These are phyloP conservation scores for Plectropomus leopardus DNA, from an alignment of 2,113 vertebrate genomes.

Conservation along the genomic window DNA sequence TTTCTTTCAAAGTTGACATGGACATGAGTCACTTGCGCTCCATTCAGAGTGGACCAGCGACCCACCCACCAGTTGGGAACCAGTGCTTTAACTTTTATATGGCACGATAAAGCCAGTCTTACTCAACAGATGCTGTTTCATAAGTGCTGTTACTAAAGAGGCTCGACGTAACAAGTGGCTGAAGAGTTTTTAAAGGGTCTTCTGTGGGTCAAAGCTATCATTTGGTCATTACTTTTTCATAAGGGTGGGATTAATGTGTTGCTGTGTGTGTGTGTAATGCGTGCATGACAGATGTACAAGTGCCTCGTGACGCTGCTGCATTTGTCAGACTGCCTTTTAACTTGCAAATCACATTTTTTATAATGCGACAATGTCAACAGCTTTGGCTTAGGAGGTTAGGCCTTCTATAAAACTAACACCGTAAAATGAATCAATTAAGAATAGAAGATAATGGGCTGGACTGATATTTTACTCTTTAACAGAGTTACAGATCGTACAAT, in stretches of 20 bases:
- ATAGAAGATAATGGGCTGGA: neutral
- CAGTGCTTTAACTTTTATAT: no score
- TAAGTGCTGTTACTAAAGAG: constrained; percentile 2
- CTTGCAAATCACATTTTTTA: neutral
- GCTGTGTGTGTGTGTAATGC: constrained; percentile 14
- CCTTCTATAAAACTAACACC: neutral
- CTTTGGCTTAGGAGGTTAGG: neutral
- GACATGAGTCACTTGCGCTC: no score
- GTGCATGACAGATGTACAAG: constrained; percentile 28
- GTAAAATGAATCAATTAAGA: neutral
- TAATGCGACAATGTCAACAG: neutral
- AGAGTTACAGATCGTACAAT: neutral
- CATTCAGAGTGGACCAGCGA: no score
- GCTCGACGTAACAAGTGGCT: neutral
- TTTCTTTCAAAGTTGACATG: no score
- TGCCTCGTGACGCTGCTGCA: neutral
- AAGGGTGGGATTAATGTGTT: constrained; percentile 45
- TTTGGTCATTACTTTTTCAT: constrained; percentile 64
- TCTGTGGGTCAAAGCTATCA: constrained; percentile 52
- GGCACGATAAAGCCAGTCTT: neutral
- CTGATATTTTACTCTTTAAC: neutral
- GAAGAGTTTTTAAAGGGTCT: constrained; percentile 44
- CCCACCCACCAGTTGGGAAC: no score
- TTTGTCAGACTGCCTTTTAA: constrained; percentile 6
- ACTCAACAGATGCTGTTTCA: neutral